Evolutionary conservation across 2,113 vertebrate genomes (phyloP).

Genomic region (Pristiophorus japonicus): DNA sequence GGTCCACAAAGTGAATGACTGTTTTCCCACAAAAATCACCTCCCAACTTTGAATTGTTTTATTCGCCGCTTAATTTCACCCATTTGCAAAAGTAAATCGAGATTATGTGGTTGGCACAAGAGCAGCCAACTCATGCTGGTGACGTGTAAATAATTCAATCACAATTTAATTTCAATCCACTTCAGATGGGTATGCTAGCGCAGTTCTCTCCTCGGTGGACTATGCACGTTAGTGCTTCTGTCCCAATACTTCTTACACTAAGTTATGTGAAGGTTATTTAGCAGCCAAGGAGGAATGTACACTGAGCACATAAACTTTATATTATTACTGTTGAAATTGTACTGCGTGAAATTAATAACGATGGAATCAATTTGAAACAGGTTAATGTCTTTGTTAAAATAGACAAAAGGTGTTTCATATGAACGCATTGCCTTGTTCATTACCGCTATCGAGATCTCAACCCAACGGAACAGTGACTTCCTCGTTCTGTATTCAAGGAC

Average conservation of each 20-base stretch:
- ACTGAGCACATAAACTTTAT: background rate
- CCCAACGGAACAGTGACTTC: background rate
- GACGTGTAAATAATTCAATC: background rate
- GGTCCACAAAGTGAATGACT: background rate
- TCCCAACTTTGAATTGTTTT: background rate
- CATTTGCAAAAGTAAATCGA: background rate
- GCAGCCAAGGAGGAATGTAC: background rate
- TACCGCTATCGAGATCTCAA: background rate
- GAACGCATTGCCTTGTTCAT: background rate
- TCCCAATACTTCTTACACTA: background rate
- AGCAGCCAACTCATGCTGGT: background rate
- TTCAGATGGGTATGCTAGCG: background rate
- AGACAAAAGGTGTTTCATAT: background rate
- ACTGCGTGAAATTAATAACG: background rate
- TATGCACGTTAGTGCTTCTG: background rate
- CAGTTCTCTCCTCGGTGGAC: background rate
- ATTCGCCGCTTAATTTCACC: background rate
- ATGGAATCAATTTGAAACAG: background rate
- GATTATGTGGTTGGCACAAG: background rate
- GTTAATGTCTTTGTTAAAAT: background rate
- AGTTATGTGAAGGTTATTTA: background rate
- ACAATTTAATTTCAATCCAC: background rate
- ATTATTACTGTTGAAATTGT: background rate
- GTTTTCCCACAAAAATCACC: background rate
- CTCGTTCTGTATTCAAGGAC: background rate